Conservation (phyloP, 1,140 invertebrate species). For the Procambarus clarkii region DNA sequence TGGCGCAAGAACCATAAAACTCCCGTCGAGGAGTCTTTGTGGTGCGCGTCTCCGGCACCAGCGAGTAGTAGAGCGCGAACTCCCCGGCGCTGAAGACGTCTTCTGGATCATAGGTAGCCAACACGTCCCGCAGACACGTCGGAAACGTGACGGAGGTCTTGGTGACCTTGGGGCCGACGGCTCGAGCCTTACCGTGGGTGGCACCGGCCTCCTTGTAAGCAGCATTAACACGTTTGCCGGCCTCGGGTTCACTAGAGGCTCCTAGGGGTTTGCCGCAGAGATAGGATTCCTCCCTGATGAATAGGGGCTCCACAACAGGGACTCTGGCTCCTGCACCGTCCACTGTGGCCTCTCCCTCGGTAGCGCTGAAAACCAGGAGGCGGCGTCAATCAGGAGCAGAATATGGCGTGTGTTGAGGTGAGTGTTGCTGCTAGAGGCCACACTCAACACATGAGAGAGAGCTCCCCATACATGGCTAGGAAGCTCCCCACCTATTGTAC, state of each 20-base stretch:
- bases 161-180: background rate
- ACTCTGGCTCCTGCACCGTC: background rate
- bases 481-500: too few species aligned
- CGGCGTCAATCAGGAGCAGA: background rate
- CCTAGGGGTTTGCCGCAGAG: background rate
- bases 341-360: background rate
- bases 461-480: too few species aligned
- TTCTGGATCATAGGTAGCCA: background rate
- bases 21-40: background rate
- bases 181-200: background rate
- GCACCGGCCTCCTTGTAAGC: background rate
- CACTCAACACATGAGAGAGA: too few species aligned
- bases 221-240: background rate
- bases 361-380: slow-evolving; percentile 1
- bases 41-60: background rate
- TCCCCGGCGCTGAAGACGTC: background rate
- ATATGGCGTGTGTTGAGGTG: background rate
- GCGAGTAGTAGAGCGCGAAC: background rate
- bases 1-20: background rate
- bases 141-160: background rate
- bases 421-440: background rate
- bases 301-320: background rate
- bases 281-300: background rate
- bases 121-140: background rate
- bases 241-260: background rate